Evolutionary conservation across 2,113 vertebrate genomes (phyloP).

Genomic region (Psophia crepitans): DNA sequence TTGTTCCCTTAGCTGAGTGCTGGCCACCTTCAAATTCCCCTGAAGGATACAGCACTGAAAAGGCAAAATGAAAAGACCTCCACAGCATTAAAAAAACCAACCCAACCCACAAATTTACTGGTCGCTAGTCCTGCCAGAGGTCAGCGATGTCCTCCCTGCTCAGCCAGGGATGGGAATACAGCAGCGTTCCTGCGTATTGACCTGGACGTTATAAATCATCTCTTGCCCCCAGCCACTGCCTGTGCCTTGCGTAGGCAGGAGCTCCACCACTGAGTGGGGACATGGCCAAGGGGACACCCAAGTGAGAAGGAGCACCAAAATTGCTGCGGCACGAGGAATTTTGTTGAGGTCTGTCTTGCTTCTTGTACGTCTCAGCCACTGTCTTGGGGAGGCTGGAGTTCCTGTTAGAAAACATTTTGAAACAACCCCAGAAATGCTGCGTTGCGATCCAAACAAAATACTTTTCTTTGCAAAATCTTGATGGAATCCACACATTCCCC

Average conservation of each 20-base stretch:
- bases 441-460: background rate
- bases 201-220: background rate
- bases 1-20: background rate
- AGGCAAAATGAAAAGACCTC: background rate
- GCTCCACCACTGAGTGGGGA: background rate
- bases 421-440: background rate
- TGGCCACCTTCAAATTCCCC: background rate
- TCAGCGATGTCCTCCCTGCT: background rate
- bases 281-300: background rate
- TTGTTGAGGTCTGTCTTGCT: fast-evolving
- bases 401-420: background rate
- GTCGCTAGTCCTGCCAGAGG: background rate
- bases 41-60: background rate
- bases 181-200: background rate
- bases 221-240: background rate
- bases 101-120: background rate
- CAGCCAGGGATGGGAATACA: background rate
- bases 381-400: background rate
- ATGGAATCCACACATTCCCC: background rate
- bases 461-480: background rate
- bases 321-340: background rate
- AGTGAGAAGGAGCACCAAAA: background rate
- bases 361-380: background rate
- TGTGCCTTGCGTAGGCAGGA: background rate
- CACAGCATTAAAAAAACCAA: background rate